Percentiles rank a stretch among this genome's conserved stretches.
Evolutionary conservation across 1,140 invertebrate species (phyloP).

Genomic region (Phymorhynchus buccinoides): DNA sequence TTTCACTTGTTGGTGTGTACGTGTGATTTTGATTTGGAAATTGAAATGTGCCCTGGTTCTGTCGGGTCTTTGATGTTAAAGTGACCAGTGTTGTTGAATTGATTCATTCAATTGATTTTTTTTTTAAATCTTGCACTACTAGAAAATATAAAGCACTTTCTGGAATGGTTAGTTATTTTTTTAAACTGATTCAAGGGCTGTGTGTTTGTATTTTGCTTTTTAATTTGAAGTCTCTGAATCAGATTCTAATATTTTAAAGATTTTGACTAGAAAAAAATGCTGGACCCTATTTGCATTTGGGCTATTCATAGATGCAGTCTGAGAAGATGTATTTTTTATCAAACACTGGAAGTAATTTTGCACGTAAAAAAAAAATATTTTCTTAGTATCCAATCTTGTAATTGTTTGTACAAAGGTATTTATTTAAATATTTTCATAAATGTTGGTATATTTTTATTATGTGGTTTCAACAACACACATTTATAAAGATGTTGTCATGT

Average conservation of each 20-base stretch:
- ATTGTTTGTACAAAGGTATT: not conserved
- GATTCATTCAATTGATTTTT: not conserved
- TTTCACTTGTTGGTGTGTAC: not conserved
- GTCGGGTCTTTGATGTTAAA: not conserved
- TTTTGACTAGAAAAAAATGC: not conserved
- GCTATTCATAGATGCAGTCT: not conserved
- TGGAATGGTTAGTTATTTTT: not conserved
- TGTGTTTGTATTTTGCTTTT: not conserved
- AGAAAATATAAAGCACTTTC: not conserved
- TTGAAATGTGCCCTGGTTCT: not conserved
- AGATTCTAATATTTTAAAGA: not conserved
- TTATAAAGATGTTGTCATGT: not conserved
- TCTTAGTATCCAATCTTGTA: not conserved
- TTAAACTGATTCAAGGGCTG: not conserved
- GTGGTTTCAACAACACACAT: not conserved
- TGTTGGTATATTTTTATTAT: slow-evolving; percentile 14
- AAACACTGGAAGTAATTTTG: not conserved
- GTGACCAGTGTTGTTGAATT: not conserved
- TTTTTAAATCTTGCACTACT: not conserved
- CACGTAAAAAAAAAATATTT: not conserved
- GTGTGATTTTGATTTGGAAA: slow-evolving; percentile 14
- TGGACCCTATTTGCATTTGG: not conserved
- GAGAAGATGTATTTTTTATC: slow-evolving; percentile 1
- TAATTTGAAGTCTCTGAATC: not conserved
- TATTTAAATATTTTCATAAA: not conserved